Percentiles rank a stretch among this genome's conserved stretches.
Evolutionary conservation across 2,113 vertebrate species (phyloP).

Genomic region (Larimichthys polyactis): DNA sequence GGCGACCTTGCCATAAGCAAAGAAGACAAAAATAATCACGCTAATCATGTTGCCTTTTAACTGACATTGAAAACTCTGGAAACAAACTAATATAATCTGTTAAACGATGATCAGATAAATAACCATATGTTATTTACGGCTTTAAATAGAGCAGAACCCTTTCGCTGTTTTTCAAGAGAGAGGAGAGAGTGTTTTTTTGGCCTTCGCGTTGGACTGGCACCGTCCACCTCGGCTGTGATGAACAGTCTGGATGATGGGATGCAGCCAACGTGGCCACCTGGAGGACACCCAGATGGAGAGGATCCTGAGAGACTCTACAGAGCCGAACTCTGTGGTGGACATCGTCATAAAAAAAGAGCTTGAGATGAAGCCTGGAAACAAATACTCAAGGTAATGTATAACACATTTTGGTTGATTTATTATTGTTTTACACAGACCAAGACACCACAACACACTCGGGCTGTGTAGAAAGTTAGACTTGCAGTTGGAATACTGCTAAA

Average conservation of each 20-base stretch:
- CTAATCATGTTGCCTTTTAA: background rate
- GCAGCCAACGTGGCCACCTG: conserved; percentile 53
- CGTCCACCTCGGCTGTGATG: conserved; percentile 38
- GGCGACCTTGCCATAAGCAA: too few species aligned
- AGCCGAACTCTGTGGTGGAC: background rate
- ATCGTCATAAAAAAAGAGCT: background rate
- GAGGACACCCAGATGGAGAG: conserved; percentile 53
- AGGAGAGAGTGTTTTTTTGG: conserved; percentile 35
- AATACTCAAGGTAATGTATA: conserved; percentile 2
- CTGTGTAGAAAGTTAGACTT: too few species aligned
- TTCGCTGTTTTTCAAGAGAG: background rate
- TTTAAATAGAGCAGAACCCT: conserved; percentile 47
- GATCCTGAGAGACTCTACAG: conserved; percentile 13
- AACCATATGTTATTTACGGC: conserved; percentile 26
- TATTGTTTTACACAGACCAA: background rate
- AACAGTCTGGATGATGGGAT: conserved; percentile 37
- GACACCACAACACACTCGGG: background rate
- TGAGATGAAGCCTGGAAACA: background rate
- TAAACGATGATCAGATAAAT: background rate
- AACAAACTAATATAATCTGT: background rate
- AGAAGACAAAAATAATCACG: too few species aligned
- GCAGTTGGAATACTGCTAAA: too few species aligned
- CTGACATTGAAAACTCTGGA: background rate
- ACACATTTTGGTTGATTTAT: background rate
- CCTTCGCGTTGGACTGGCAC: conserved; percentile 29